Base-by-base conservation (phyloP, 2,797 vertebrate species). In the Xenopus petersii region DNA sequence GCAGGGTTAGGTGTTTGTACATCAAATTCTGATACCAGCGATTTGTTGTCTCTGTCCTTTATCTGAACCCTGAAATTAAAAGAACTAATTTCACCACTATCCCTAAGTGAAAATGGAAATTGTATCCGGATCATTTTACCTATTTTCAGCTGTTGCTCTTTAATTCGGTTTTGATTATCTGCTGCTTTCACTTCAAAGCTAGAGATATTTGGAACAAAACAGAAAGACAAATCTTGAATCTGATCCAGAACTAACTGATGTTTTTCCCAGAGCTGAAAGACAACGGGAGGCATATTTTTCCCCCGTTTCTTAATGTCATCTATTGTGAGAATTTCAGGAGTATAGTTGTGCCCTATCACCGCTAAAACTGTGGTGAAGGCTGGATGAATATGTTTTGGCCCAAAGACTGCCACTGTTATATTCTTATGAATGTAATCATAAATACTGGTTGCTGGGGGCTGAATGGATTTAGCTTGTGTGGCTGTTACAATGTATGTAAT, bases 191-290 rank as follows among this genome's bases (percentile, higher is more conserved):
- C 88, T 86, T 93, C 86, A 87, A 95, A 98, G 80, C 86, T 82
- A 3, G 93, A 87, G 69, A 90, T 92, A 64, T 82, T 85, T 33
- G 94, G 86, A 67, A 81, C 74, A 33, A 93, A 82, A 68, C 73
- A 85, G 81, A 99, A 83, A 8, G 82, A 86, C 81, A 98, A 81
- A 87, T 98, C 89, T 73, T 91, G 90, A 0, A 92, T 87, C 55
- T 89, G 91, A 61, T 93, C 87, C 71, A 93, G 91, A 26, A 87
- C 86, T 79, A 97, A 94, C 0, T 86, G 87, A 78, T 95, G 93
- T 70, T 95, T 97, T 10, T 94, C 95, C 96, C 97, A 99, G 36
- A 98, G 91, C 60, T 98, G 94, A 87, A 99, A 92, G 60, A 98
- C 92, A 64, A 98, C 91, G 0, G 96, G 95, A 46, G 97, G 94